phyloP scores from a whole-genome alignment of 2,113 vertebrate species.

The Xiphophorus maculatus region DNA sequence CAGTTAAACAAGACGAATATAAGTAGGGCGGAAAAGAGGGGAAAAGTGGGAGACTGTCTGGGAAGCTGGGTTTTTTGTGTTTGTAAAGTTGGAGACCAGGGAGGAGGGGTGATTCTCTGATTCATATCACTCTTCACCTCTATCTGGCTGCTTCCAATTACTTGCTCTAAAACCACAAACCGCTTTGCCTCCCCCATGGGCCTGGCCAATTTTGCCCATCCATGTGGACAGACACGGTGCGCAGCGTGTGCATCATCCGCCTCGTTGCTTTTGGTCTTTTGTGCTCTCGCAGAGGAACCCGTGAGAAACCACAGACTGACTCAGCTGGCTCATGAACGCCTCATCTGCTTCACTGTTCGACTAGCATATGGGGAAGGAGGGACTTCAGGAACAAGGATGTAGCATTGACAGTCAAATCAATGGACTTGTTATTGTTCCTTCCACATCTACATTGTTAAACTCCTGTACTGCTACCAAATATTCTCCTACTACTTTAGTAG shows the following conservation, averaged over 20 bases:
- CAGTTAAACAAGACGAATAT: constrained; percentile 26
- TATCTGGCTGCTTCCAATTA: constrained; percentile 32
- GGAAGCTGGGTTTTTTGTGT: neutral
- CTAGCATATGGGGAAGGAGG: constrained; percentile 10
- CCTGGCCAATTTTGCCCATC: constrained; percentile 45
- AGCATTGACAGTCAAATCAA: constrained; percentile 52
- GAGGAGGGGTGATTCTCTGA: constrained; percentile 27
- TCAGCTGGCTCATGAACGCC: constrained; percentile 46
- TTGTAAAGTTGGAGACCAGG: constrained; percentile 2
- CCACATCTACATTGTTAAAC: constrained; percentile 29
- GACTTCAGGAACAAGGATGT: constrained; percentile 65
- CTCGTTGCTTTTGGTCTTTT: constrained; percentile 49
- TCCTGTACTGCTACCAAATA: constrained; percentile 63
- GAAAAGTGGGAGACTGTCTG: constrained; percentile 5
- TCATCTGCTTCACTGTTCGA: constrained; percentile 57
- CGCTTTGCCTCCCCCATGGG: constrained; percentile 47
- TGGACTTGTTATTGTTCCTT: constrained; percentile 25
- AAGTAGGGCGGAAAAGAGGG: neutral
- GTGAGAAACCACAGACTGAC: constrained; percentile 41
- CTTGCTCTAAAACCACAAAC: constrained; percentile 54
- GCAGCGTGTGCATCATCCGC: constrained; percentile 55
- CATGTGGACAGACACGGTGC: constrained; percentile 48
- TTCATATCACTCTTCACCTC: constrained; percentile 50
- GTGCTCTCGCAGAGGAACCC: constrained; percentile 42
- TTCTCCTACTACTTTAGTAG: constrained; percentile 60